Evolutionary conservation across 1,140 invertebrate genomes (phyloP).

Genomic region (Euura lappo): DNA sequence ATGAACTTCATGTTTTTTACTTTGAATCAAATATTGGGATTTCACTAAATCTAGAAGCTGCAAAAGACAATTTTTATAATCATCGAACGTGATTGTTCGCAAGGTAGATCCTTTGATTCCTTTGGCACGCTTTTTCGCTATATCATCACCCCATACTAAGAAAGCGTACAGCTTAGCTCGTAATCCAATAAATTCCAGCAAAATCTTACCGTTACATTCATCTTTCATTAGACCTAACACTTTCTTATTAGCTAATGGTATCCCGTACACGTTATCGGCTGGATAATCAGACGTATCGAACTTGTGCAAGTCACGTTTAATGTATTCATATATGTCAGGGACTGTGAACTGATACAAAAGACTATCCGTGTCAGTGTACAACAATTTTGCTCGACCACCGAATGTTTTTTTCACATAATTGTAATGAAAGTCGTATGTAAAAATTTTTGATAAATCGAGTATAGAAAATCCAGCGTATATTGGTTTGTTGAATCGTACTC

Average conservation of each 20-base stretch:
- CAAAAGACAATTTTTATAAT: neutral
- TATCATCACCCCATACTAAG: neutral
- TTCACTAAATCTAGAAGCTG: too few relatives aligned
- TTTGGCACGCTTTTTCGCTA: slow-evolving; percentile 15
- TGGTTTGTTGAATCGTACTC: slow-evolving; percentile 34
- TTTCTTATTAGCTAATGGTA: slow-evolving; percentile 44
- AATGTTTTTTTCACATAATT: slow-evolving; percentile 34
- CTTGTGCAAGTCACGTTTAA: neutral
- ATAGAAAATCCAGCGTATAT: slow-evolving; percentile 22
- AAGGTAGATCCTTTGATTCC: slow-evolving; percentile 17
- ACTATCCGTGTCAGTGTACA: neutral
- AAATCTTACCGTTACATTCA: slow-evolving; percentile 41
- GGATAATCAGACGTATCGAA: slow-evolving; percentile 12
- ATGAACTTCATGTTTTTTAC: too few relatives aligned
- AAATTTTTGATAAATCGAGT: slow-evolving; percentile 31
- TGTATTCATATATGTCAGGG: neutral
- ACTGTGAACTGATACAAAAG: too few relatives aligned
- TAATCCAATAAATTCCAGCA: slow-evolving; percentile 43
- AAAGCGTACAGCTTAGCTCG: slow-evolving; percentile 45
- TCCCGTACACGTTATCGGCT: neutral
- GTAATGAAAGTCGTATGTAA: slow-evolving; percentile 41
- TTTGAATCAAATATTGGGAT: too few relatives aligned
- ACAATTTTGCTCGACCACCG: slow-evolving; percentile 12
- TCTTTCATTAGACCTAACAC: slow-evolving; percentile 57
- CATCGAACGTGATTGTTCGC: neutral